Evolutionary conservation across 2,797 vertebrate genomes (phyloP).

Genomic region (Coccyzus lansbergi): DNA sequence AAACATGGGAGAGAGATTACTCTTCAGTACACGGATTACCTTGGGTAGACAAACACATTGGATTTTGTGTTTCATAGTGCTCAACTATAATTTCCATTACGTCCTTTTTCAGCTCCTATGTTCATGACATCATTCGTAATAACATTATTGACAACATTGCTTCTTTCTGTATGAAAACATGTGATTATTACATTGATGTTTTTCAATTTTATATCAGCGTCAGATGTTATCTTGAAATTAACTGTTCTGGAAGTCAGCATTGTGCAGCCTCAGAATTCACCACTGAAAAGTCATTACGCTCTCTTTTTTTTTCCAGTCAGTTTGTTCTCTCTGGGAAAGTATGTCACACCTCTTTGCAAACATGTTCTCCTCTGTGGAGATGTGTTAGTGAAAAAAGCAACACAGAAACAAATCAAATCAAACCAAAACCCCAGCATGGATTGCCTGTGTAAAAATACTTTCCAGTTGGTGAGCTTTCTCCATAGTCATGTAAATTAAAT

Average conservation of each 20-base stretch:
- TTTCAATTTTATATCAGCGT: background rate
- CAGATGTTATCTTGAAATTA: background rate
- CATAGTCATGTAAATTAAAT: conserved; percentile 36
- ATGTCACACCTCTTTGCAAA: conserved; percentile 28
- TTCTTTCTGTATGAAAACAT: background rate
- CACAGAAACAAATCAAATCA: background rate
- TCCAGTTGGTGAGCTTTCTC: conserved; percentile 13
- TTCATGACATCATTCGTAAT: background rate
- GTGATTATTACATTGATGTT: background rate
- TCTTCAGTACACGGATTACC: background rate
- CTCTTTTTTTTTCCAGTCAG: conserved; percentile 44
- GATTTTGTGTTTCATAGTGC: background rate
- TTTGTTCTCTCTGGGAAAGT: conserved; percentile 52
- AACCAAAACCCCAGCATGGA: background rate
- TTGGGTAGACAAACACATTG: background rate
- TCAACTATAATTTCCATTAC: background rate
- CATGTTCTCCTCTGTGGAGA: conserved; percentile 39
- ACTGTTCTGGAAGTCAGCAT: background rate
- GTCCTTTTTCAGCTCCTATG: background rate
- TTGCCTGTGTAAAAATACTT: conserved; percentile 4
- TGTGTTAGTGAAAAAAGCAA: background rate
- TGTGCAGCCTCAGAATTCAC: background rate
- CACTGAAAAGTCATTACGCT: conserved; percentile 1
- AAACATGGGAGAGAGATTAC: background rate
- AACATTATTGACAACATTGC: background rate